Conservation (phyloP, 2,113 vertebrate species). For the Taxidea taxus region DNA sequence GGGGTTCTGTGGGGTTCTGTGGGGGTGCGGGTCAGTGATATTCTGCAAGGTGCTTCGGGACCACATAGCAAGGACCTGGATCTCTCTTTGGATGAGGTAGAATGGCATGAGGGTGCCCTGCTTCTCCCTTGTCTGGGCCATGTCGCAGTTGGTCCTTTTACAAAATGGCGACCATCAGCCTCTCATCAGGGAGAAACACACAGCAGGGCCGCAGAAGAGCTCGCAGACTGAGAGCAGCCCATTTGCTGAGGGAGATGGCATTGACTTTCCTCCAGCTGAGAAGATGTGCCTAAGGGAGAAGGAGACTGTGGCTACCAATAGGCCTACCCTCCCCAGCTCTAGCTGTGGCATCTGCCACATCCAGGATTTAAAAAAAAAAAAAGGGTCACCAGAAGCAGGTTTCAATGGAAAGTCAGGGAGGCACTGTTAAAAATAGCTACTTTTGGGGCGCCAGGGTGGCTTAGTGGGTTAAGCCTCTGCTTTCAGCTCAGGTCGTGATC, state of each 20-base stretch:
- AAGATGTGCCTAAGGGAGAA: background rate
- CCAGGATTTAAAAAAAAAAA: background rate
- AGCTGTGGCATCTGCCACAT: background rate
- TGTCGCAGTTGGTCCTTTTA: background rate
- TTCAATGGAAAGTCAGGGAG: background rate
- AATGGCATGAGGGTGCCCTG: rapidly evolving
- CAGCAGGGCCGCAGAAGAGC: background rate
- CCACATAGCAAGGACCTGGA: background rate
- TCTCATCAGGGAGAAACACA: background rate
- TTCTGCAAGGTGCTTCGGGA: background rate
- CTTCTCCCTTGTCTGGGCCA: background rate
- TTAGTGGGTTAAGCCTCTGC: no score
- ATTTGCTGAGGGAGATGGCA: background rate
- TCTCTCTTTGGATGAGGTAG: background rate
- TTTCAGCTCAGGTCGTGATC: no score
- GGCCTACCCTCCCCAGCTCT: no score
- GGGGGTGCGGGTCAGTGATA: rapidly evolving
- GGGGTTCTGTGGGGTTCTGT: background rate
- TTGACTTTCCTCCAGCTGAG: background rate
- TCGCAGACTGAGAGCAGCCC: background rate
- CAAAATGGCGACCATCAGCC: background rate
- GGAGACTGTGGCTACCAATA: no score
- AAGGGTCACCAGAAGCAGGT: background rate
- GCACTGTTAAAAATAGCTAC: background rate
- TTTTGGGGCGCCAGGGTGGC: no score